These are phyloP conservation scores for Tinea pellionella DNA, from an alignment of 2,888 invertebrate species.

Conservation along the genomic window DNA sequence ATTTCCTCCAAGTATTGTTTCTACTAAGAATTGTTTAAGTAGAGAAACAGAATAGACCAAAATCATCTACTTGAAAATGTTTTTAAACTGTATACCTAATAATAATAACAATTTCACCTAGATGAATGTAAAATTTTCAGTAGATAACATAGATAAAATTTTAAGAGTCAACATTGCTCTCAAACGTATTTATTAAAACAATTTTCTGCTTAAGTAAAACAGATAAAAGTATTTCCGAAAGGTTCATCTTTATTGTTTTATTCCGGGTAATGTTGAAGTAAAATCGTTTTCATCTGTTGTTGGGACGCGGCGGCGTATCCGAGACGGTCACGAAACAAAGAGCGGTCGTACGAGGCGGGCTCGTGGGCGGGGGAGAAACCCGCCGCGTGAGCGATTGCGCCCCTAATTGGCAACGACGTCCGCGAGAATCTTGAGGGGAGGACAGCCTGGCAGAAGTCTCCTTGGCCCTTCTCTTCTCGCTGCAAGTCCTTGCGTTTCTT, in stretches of 20 bases:
- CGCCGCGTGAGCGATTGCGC: slow-evolving; percentile 68
- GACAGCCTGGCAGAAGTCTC: slow-evolving; percentile 39
- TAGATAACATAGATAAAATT: too few species aligned
- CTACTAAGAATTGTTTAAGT: too few species aligned
- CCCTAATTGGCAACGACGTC: slow-evolving; percentile 70
- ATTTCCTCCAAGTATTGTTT: too few species aligned
- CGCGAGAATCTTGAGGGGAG: slow-evolving; percentile 71
- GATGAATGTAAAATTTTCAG: too few species aligned
- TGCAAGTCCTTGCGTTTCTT: slow-evolving; percentile 14
- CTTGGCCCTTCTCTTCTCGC: slow-evolving; percentile 40
- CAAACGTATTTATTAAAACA: not conserved
- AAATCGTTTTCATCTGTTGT: slow-evolving; percentile 62
- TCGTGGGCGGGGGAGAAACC: slow-evolving; percentile 31
- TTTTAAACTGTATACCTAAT: too few species aligned
- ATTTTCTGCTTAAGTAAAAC: not conserved
- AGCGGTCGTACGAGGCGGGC: slow-evolving; percentile 26
- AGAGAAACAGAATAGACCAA: too few species aligned
- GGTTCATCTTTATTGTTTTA: slow-evolving; percentile 46
- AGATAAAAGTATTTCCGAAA: slow-evolving; percentile 16
- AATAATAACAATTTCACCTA: too few species aligned
- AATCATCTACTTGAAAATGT: too few species aligned
- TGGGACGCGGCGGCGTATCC: slow-evolving; percentile 31
- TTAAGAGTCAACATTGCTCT: not conserved
- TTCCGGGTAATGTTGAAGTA: slow-evolving; percentile 48
- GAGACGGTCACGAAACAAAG: slow-evolving; percentile 49